Base-by-base conservation (phyloP, 2,797 vertebrate genomes). In the Harpagifer antarcticus region DNA sequence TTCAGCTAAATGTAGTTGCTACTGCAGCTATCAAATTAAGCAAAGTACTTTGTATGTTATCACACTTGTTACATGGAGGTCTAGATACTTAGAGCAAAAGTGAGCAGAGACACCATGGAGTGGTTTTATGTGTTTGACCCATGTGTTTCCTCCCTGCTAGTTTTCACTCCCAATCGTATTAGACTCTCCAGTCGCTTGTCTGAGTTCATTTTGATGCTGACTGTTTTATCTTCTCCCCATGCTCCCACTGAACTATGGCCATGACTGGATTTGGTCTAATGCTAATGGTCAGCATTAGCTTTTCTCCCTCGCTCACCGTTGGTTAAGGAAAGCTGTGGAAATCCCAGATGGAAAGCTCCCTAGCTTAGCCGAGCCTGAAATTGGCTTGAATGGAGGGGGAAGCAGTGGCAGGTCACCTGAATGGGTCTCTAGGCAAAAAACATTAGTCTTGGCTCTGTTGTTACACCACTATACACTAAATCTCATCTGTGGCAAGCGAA, bases 311-410 rank as follows among this genome's bases (percentile, higher is more conserved):
- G 44, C 59, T 33, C 33, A 52, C 70, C 45, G 52, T 68, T 68
- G 69, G 82, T 79, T 20, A 50, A 69, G 78, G 69, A 84, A 88
- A 83, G 78, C 82, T 72, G 72, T 72, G 84, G 75, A 89, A 88
- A 88, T 84, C 86, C 82, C 56, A 23, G 68, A 76, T 59, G 62
- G 58, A 81, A 74, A 85, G 68, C 79, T 85, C 79, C 64, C 62
- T 33, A 50, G 87, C 76, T 82, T 86, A 93, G 71, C 82, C 70
- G 68, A 92, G 93, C 90, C 88, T 95, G 93, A 94, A 93, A 94
- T 93, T 93, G 90, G 73, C 86, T 82, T 84, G 87, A 92, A 92
- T 90, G 79, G 85, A 76, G 74, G 76, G 86, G 85, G 9, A 89
- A 82, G 82, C 82, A 62, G 74, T 54, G 70, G 84, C 78, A 68